Evolutionary conservation across 2,113 vertebrate species (phyloP), one percentile per base, ranked within the genome.

Genomic region (Leucopsar rothschildi): DNA sequence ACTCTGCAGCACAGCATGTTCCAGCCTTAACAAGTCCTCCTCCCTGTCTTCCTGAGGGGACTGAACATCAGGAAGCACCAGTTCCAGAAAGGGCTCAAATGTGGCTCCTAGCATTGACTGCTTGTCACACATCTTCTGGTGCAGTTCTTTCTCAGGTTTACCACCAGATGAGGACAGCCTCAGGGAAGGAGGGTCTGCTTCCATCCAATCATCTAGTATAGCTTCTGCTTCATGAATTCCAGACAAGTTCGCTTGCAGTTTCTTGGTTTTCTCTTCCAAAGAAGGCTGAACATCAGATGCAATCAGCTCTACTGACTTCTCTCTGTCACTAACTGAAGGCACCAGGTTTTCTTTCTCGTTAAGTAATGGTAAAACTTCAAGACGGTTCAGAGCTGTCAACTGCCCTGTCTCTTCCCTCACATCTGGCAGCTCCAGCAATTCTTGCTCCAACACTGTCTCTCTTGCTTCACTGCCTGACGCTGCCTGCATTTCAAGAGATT

Each of bases 141-240:
- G 49, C 28, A 76, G 28, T 3, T 96, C 91, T n/a, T 96, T 91
- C 76, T 79, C 88, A 29, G 88, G 45, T 82, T 90, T 93, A 23
- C 86, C 56, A n/a, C 15, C 37, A 4, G 81, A 50, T 9, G 92
- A 90, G 55, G 78, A 59, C 27, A 95, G 90, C 44, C 79, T 70
- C 37, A 87, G 65, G 13, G 50, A 15, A 92, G 28, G 12, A 89
- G 86, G 28, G 25, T 93, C 88, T 45, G 76, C 35, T 80, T 96
- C 91, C 40, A 96, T 65, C 92, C 95, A 92, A 0, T 96, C 64
- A 50, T 68, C 63, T 37, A 31, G 18, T 14, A 56, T 1, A 80
- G 66, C 40, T 76, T 66, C 71, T 76, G n/a, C 77, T 91, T 96
- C 83, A 24, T 66, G 84, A 40, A 91, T 17, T 88, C 88, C 93